These are phyloP conservation scores for Apotomis betuletana DNA, from an alignment of 2,888 invertebrate species.

Conservation along the genomic window DNA sequence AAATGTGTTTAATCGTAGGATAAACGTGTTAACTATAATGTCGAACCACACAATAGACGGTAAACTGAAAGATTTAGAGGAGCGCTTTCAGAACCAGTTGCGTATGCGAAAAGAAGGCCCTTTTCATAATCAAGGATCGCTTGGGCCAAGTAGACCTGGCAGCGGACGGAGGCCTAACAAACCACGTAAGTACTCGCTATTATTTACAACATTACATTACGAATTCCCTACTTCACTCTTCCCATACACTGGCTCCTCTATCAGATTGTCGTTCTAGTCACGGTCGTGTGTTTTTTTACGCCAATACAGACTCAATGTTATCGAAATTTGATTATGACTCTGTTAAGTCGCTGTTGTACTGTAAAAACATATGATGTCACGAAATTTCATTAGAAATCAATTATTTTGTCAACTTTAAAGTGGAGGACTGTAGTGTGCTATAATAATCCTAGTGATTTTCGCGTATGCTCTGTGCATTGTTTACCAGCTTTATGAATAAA, in stretches of 20 bases:
- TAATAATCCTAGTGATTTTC: conserved; percentile 50
- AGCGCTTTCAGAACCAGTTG: conserved; percentile 86
- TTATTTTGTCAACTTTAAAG: not conserved
- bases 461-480: conserved; percentile 51
- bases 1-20: conserved; percentile 66
- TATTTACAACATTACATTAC: not conserved
- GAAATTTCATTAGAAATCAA: not conserved
- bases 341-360: not conserved
- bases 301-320: conserved; percentile 2
- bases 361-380: not conserved
- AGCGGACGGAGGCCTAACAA: conserved; percentile 84
- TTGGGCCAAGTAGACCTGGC: conserved; percentile 77
- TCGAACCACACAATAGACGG: conserved; percentile 89
- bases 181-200: conserved; percentile 82
- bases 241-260: not conserved
- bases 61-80: conserved; percentile 92
- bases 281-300: conserved; percentile 24
- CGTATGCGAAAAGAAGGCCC: conserved; percentile 86
- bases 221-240: not conserved
- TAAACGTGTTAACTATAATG: conserved; percentile 77
- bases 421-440: conserved; percentile 40
- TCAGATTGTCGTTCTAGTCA: not conserved
- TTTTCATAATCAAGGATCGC: conserved; percentile 83
- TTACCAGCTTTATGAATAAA: conserved; percentile 59
- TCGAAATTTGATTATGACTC: not conserved